A percentile compares a stretch with the other conserved stretches of the same genome.
These are phyloP conservation scores for Rhyacophila evoluta DNA, from an alignment of 2,888 invertebrate species.

Conservation along the genomic window DNA sequence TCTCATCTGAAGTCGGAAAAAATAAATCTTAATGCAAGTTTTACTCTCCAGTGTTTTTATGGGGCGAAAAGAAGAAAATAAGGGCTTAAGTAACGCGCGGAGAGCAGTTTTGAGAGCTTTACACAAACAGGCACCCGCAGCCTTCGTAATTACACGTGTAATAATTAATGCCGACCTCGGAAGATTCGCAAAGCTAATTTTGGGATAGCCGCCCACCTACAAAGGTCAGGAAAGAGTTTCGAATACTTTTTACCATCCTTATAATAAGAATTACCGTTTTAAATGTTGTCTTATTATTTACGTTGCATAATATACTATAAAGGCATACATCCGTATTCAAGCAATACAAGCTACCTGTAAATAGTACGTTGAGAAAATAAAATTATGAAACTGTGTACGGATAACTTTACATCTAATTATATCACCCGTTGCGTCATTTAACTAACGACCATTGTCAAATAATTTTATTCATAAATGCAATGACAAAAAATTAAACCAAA, in stretches of 20 bases:
- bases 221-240: background rate
- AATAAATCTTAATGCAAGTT: constrained; percentile 17
- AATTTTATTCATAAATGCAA: too few species aligned
- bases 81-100: background rate
- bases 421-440: too few species aligned
- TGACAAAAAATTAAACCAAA: too few species aligned
- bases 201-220: background rate
- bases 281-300: too few species aligned
- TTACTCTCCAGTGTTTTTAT: background rate
- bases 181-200: constrained; percentile 6
- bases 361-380: too few species aligned
- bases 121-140: constrained; percentile 5
- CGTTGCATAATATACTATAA: too few species aligned
- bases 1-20: constrained; percentile 1
- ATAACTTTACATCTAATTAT: too few species aligned
- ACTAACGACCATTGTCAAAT: too few species aligned
- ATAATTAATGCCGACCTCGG: constrained; percentile 19
- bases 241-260: background rate
- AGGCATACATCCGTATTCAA: too few species aligned
- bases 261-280: constrained; percentile 4
- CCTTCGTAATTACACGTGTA: constrained; percentile 5
- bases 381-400: too few species aligned
- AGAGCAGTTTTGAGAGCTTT: background rate
- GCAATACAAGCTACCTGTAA: too few species aligned
- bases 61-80: background rate